Base-by-base conservation (phyloP, 2,797 vertebrate species). In the Sebastes aleutianus region DNA sequence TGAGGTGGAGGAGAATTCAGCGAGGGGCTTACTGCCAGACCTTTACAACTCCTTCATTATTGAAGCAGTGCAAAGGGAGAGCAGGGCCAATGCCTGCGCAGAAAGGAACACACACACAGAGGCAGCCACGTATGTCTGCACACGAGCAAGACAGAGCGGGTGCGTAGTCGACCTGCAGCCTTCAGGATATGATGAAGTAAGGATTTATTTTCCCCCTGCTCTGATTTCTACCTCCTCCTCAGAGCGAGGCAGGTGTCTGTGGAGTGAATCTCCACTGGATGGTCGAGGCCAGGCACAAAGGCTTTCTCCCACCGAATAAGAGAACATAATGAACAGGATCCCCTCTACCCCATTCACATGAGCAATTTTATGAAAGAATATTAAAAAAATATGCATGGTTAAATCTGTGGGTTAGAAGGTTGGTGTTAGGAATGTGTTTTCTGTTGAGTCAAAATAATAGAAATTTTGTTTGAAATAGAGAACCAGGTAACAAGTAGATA, bases 1-100 rank as follows among this genome's bases (percentile, higher is more conserved):
- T 67, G 78, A 68, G 69, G 50, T 54, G 70, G 64, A 61, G 58
- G 76, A 67, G 34, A 79, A 81, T 82, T 83, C 87, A 78, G 86
- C 73, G 64, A 85, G 82, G 79, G 87, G 85, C 82, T 84, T 80
- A 76, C 75, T 88, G 85, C 86, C 86, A 94, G 89, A 88, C 88
- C 83, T 92, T 92, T 87, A 88, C 87, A 89, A 78, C 85, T 91
- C 78, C 86, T 91, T 87, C 85, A 94, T 93, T 93, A 93, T 80
- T 88, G 79, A 91, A 85, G 81, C 71, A 43, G 77, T 74, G 86
- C 79, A 75, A 87, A 82, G 74, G 67, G 75, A 84, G 79, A 87
- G 73, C 39, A 61, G 54, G 61, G 83, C 77, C 74, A 68, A 53
- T 27, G 83, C 59, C 77, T 71, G 70, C 22, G 26, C 80, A 67